Base-by-base conservation (phyloP, 2,113 vertebrate genomes). In the Bagarius yarrelli region DNA sequence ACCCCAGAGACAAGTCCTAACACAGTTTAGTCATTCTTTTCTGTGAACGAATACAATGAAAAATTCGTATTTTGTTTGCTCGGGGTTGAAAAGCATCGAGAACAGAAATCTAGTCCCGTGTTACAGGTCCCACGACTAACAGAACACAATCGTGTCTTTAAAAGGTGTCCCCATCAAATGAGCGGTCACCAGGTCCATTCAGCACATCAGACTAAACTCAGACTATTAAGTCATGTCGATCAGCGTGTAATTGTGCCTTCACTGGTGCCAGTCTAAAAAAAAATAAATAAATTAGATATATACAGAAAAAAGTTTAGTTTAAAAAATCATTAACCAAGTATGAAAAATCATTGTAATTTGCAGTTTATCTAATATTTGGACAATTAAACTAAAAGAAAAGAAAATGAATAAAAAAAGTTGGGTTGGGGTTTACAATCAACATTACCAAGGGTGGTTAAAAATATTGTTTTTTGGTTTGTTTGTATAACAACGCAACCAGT, bases 81-180 rank as follows among this genome's bases (percentile, higher is more conserved):
- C 18, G 63, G 34, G 18, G 8, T 36, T 66, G 3, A 14, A 66
- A 67, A 40, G 36, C 36, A 4, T 40, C 6, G 36, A 3, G 6
- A 3, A 40, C 36, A 40, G 3, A 40, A 3, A 40, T n/a, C n/a
- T n/a, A n/a, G n/a, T n/a, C n/a, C n/a, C n/a, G n/a, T 8, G 70
- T 61, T 14, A 40, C 47, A 75, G 34, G 27, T 14, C 25, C 50
- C 32, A 59, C 23, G 34, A 36, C 34, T 13, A 66, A 64, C 71
- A 55, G 56, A 56, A 44, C 23, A 23, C 53, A 63, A 23, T 74
- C 47, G 23, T 32, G 32, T 75, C 50, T 27, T 40, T n/a, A 81
- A 81, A 71, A 75, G 80, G 80, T 74, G 79, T 63, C 67, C 57
- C 44, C 25, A 47, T 80, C 79, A 81, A 63, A 36, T 21, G 30